Evolutionary conservation across 2,888 invertebrate genomes (phyloP).

Genomic region (Tachina fera): DNA sequence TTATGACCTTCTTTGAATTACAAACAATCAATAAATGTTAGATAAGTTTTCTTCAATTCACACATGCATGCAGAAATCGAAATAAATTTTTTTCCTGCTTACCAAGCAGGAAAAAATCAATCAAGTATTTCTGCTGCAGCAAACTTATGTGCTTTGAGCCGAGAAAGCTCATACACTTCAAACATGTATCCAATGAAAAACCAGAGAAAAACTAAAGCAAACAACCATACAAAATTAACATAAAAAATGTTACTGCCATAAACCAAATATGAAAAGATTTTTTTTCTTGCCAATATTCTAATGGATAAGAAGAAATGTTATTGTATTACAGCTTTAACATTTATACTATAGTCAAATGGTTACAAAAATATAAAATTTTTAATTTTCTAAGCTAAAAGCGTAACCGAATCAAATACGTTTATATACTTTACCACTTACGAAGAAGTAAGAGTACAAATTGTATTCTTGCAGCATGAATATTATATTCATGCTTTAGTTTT

Average conservation of each 20-base stretch:
- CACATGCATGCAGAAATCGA: constrained; percentile 11
- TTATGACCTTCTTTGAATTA: constrained; percentile 51
- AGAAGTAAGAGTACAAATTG: not conserved
- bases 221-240: constrained; percentile 4
- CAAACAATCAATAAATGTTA: constrained; percentile 62
- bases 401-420: constrained; percentile 42
- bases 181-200: constrained; percentile 5
- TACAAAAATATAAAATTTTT: constrained; percentile 32
- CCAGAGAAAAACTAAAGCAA: not conserved
- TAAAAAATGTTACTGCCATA: constrained; percentile 37
- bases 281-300: not conserved
- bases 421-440: not conserved
- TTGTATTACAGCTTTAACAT: constrained; percentile 45
- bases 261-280: not conserved
- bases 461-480: not conserved
- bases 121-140: constrained; percentile 44
- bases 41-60: constrained; percentile 37
- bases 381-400: constrained; percentile 39
- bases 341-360: constrained; percentile 23
- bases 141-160: constrained; percentile 10
- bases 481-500: too few relatives aligned
- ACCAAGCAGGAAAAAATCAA: constrained; percentile 67
- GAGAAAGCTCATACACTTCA: not conserved
- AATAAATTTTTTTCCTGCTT: constrained; percentile 45
- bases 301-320: constrained; percentile 16